Evolutionary conservation across 2,797 vertebrate genomes (phyloP).

Genomic region (Apogon talboti): DNA sequence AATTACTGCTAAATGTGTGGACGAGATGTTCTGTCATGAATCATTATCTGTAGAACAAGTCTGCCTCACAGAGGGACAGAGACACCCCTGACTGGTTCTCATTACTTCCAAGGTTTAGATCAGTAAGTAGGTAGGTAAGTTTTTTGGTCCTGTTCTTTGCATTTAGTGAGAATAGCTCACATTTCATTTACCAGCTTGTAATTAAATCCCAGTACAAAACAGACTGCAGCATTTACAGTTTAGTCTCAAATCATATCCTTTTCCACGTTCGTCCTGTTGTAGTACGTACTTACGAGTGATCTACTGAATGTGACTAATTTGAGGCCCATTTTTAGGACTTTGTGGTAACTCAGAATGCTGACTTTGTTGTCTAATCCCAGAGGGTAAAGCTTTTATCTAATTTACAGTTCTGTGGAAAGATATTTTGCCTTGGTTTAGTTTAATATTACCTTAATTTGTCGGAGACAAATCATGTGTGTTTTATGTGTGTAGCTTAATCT

Average conservation of each 20-base stretch:
- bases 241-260: constrained; percentile 35
- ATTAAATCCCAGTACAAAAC: constrained; percentile 25
- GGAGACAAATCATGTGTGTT: constrained; percentile 13
- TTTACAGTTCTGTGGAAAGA: constrained; percentile 24
- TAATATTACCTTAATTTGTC: constrained; percentile 11
- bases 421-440: constrained; percentile 16
- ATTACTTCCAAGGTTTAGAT: constrained; percentile 10
- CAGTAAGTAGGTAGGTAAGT: neutral
- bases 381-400: constrained; percentile 34
- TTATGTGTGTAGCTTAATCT: neutral
- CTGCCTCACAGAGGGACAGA: no score
- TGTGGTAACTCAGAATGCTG: constrained; percentile 5
- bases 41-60: no score
- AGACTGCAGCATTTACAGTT: constrained; percentile 18
- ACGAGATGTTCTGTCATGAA: neutral
- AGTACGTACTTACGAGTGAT: constrained; percentile 28
- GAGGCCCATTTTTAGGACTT: constrained; percentile 31
- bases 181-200: constrained; percentile 4
- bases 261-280: constrained; percentile 35
- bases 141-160: constrained; percentile 14
- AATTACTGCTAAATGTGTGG: constrained; percentile 12
- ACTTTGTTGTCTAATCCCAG: constrained; percentile 20
- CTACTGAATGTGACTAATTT: neutral
- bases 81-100: constrained; percentile 16
- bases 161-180: constrained; percentile 32